Evolutionary conservation across 2,797 vertebrate genomes (phyloP).

Genomic region (Enteromius argenteus): DNA sequence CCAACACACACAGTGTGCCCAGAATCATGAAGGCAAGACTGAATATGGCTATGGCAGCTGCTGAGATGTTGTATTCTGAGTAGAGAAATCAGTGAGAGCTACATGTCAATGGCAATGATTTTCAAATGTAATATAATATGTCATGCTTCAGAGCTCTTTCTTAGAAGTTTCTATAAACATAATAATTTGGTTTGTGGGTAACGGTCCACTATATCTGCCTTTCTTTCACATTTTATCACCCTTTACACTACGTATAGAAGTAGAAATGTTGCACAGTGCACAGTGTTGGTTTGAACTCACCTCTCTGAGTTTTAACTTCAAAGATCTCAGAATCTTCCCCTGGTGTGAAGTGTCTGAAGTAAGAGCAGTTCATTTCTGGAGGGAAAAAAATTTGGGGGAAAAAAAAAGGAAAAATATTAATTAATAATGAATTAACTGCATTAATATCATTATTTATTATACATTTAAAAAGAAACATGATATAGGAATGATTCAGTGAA

Average conservation of each 20-base stretch:
- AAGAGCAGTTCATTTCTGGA: constrained; percentile 92
- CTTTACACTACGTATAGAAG: neutral
- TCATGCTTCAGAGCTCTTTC: neutral
- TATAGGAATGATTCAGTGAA: neutral
- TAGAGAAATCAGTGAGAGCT: neutral
- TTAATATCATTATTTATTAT: neutral
- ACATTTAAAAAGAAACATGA: neutral
- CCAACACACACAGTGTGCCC: constrained; percentile 83
- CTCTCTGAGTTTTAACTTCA: constrained; percentile 96
- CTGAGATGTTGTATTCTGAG: constrained; percentile 97
- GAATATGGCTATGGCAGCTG: constrained; percentile 95
- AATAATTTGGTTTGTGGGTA: neutral
- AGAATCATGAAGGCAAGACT: constrained; percentile 88
- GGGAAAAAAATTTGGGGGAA: constrained; percentile 34
- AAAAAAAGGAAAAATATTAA: too few species aligned
- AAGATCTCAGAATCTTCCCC: constrained; percentile 91
- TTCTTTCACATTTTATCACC: neutral
- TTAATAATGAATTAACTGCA: neutral
- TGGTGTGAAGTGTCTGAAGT: constrained; percentile 95
- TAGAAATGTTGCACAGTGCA: neutral
- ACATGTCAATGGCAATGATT: neutral
- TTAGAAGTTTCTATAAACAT: neutral
- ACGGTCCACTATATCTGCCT: neutral
- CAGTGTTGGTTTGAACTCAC: constrained; percentile 71
- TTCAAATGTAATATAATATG: neutral